Percentiles rank a stretch among this genome's conserved stretches.
These are phyloP conservation scores for Megaptera novaeangliae DNA, from an alignment of 2,113 vertebrate genomes.

Conservation along the genomic window DNA sequence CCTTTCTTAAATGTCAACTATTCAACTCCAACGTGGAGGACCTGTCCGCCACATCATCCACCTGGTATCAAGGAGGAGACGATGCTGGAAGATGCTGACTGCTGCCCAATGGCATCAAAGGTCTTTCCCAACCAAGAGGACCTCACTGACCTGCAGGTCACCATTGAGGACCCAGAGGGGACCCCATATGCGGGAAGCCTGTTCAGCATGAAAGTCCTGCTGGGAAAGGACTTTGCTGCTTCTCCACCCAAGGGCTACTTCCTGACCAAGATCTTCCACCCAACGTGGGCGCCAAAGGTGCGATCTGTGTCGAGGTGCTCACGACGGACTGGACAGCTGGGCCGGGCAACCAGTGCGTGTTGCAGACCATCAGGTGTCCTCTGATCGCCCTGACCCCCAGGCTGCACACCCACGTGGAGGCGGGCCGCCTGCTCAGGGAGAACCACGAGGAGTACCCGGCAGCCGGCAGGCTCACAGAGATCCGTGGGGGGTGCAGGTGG, in stretches of 20 bases:
- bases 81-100: too few relatives aligned
- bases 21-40: too few relatives aligned
- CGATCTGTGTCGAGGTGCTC: conserved; percentile 91
- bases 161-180: conserved; percentile 76
- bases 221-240: conserved; percentile 92
- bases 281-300: conserved; percentile 90
- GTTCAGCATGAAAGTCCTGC: conserved; percentile 91
- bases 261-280: conserved; percentile 62
- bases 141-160: too few relatives aligned
- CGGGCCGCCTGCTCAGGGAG: conserved; percentile 82
- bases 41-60: too few relatives aligned
- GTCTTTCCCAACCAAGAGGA: too few relatives aligned
- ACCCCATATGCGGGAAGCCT: conserved; percentile 90
- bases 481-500: conserved; percentile 79
- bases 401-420: conserved; percentile 45
- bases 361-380: conserved; percentile 87
- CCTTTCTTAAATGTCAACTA: too few relatives aligned
- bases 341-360: conserved; percentile 84
- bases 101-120: too few relatives aligned
- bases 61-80: too few relatives aligned
- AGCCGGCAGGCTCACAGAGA: conserved; percentile 70
- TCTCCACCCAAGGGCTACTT: conserved; percentile 91
- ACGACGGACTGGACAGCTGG: conserved; percentile 90
- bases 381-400: conserved; percentile 87
- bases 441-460: conserved; percentile 81